Evolutionary conservation across 1,140 invertebrate species (phyloP).

Genomic region (Bombus pascuorum): DNA sequence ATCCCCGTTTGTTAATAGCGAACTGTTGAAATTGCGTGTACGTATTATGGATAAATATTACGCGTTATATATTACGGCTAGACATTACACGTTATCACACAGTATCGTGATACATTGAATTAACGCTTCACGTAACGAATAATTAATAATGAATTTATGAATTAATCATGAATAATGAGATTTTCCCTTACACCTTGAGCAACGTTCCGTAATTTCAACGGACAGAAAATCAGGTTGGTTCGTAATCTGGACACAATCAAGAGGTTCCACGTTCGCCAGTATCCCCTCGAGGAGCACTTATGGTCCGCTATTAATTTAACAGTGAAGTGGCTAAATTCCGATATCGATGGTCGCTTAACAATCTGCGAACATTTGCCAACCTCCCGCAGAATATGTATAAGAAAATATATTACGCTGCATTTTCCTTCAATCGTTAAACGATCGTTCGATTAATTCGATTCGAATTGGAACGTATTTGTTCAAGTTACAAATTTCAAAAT

Average conservation of each 20-base stretch:
- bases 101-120: background rate
- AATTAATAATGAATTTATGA: slow-evolving; percentile 22
- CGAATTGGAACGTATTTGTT: too few species aligned
- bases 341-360: slow-evolving; percentile 69
- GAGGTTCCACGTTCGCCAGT: background rate
- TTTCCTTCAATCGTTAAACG: too few species aligned
- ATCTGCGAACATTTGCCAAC: slow-evolving; percentile 63
- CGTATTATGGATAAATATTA: background rate
- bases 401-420: too few species aligned
- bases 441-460: too few species aligned
- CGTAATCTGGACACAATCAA: slow-evolving; percentile 30
- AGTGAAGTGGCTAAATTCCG: slow-evolving; percentile 69
- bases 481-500: too few species aligned
- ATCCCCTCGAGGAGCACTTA: slow-evolving; percentile 8
- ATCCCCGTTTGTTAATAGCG: background rate
- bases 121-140: background rate
- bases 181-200: background rate
- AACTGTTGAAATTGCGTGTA: background rate
- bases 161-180: slow-evolving; percentile 11
- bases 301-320: slow-evolving; percentile 71
- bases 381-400: slow-evolving; percentile 42
- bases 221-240: background rate
- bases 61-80: background rate
- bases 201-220: background rate
- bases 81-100: background rate